Conservation (phyloP, 2,888 invertebrate genomes). For the Melinaea marsaeus region DNA sequence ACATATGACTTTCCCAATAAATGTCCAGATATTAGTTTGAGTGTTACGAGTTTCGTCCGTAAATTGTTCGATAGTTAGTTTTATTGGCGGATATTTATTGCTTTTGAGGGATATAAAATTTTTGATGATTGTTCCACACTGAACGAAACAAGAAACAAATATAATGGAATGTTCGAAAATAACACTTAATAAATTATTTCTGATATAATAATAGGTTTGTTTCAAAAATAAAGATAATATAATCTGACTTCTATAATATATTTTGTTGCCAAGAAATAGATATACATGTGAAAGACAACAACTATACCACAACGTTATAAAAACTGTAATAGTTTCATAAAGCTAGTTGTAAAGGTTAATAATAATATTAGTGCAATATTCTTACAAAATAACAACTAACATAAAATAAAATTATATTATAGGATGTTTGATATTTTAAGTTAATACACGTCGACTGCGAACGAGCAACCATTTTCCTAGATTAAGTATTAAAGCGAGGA, state of each 20-base stretch:
- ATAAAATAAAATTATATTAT: conserved; percentile 2
- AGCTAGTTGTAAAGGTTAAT: neutral
- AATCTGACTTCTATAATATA: no score
- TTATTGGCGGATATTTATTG: conserved; percentile 23
- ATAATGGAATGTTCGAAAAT: no score
- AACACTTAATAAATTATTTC: no score
- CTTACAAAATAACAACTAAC: neutral
- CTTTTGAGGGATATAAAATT: conserved; percentile 6
- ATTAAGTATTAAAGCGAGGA: conserved; percentile 28
- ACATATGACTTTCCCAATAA: conserved; percentile 23
- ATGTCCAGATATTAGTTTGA: conserved; percentile 30
- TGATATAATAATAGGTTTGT: no score
- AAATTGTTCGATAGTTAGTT: conserved; percentile 30
- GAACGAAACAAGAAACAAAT: no score
- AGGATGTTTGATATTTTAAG: conserved; percentile 7
- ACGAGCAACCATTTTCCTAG: conserved; percentile 23
- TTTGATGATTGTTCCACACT: no score
- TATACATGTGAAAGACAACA: neutral
- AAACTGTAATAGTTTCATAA: neutral
- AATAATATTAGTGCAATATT: conserved; percentile 5
- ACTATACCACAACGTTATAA: neutral
- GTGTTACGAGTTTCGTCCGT: conserved; percentile 27
- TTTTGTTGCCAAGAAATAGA: neutral
- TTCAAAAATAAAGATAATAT: no score
- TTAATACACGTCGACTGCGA: conserved; percentile 5